Evolutionary conservation across 2,113 vertebrate species (phyloP).

Genomic region (Phoenicopterus ruber): DNA sequence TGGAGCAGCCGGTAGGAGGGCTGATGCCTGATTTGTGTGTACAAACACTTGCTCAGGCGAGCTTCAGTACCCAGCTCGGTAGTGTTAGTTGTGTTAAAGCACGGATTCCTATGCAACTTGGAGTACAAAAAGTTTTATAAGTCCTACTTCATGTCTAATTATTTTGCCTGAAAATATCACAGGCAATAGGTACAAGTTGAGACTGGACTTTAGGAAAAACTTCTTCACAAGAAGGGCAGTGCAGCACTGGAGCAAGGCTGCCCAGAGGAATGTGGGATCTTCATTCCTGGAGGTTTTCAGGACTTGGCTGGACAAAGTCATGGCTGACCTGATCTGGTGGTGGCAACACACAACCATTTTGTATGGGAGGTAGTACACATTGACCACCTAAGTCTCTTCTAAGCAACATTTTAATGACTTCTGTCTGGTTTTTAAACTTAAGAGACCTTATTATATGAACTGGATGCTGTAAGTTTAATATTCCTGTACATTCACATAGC

Average conservation of each 20-base stretch:
- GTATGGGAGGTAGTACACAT: neutral
- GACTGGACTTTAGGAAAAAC: neutral
- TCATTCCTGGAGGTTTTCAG: neutral
- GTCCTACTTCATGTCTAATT: neutral
- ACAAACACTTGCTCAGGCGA: neutral
- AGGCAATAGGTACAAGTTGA: neutral
- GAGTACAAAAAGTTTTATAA: neutral
- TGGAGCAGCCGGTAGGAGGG: neutral
- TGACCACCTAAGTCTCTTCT: neutral
- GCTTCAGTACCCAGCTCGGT: accelerated
- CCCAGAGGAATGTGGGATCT: neutral
- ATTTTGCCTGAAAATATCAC: neutral
- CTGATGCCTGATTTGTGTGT: neutral
- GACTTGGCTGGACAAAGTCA: neutral
- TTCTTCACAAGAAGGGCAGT: neutral
- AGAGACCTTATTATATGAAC: neutral
- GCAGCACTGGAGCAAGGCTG: neutral
- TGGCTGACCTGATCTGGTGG: neutral
- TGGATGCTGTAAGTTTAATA: neutral
- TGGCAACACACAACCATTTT: neutral
- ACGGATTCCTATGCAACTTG: neutral
- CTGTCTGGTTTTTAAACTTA: neutral
- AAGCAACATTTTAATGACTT: neutral
- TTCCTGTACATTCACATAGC: neutral
- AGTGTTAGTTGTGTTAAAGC: neutral